phyloP scores from a whole-genome alignment of 2,797 vertebrate genomes.

The Mormyrops boulengeri region DNA sequence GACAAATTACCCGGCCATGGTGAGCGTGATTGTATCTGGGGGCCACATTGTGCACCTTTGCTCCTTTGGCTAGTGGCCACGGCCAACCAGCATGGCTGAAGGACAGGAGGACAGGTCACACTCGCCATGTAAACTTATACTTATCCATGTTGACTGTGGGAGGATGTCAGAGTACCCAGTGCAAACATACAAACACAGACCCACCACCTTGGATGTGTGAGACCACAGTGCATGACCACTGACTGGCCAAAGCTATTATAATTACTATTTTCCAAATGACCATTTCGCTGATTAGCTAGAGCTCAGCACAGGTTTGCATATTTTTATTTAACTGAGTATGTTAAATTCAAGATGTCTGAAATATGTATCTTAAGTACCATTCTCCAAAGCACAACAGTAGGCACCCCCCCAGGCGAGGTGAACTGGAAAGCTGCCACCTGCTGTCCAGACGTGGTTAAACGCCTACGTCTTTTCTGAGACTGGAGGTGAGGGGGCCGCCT shows the following conservation, averaged over 20 bases:
- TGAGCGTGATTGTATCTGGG: background rate
- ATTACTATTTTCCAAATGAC: background rate
- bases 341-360: background rate
- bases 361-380: background rate
- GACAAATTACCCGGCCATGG: background rate
- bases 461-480: background rate
- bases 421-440: background rate
- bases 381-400: background rate
- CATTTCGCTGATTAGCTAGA: background rate
- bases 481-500: background rate
- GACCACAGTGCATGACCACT: background rate
- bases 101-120: no score
- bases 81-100: no score
- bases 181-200: background rate
- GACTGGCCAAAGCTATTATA: background rate
- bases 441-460: background rate
- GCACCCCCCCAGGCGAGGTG: background rate
- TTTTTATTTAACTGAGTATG: background rate
- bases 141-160: background rate
- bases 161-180: background rate
- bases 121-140: no score
- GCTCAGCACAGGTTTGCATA: background rate
- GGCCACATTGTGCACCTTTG: background rate
- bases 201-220: background rate
- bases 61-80: background rate